phyloP scores from a whole-genome alignment of 2,113 vertebrate genomes.

The Burhinus bistriatus region DNA sequence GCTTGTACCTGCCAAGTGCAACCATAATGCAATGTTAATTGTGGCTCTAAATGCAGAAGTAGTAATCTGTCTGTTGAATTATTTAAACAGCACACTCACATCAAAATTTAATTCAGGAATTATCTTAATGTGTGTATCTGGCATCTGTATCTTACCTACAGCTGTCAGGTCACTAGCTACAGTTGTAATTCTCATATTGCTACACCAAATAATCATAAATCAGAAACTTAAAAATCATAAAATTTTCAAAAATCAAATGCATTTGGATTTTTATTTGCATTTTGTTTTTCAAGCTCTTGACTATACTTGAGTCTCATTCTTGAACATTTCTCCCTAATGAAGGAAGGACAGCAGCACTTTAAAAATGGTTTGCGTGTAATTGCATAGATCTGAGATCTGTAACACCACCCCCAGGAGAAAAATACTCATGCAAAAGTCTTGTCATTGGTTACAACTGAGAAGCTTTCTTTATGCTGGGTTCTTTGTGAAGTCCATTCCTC shows the following conservation, averaged over 20 bases:
- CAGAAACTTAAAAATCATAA: background rate
- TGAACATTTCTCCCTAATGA: background rate
- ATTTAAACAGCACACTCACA: background rate
- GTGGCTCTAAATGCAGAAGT: background rate
- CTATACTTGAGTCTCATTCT: background rate
- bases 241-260: background rate
- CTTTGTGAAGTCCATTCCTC: background rate
- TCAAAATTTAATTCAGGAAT: background rate
- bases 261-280: background rate
- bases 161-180: background rate
- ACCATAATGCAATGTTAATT: background rate
- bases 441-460: background rate
- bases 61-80: background rate
- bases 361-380: background rate
- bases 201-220: background rate
- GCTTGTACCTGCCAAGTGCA: background rate
- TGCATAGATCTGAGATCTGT: background rate
- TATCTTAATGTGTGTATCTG: background rate
- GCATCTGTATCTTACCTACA: background rate
- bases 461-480: background rate
- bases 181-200: background rate
- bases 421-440: background rate
- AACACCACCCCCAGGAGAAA: background rate
- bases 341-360: background rate
- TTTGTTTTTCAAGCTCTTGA: background rate